These are phyloP conservation scores for Drosophila bifasciata DNA, from an alignment of 1,140 invertebrate genomes.

Conservation along the genomic window DNA sequence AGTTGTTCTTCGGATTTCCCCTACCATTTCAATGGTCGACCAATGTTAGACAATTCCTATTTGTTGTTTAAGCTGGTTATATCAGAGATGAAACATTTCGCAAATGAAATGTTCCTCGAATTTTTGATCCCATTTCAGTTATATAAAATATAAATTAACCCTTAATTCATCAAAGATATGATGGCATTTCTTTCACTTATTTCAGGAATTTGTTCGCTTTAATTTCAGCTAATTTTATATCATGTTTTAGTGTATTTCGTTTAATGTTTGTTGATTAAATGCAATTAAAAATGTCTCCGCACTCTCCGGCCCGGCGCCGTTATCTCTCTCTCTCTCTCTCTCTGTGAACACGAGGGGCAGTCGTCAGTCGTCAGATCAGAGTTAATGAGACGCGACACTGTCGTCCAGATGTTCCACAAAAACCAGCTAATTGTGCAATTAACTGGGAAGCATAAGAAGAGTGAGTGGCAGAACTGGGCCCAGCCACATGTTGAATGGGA, in stretches of 20 bases:
- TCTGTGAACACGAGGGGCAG: slow-evolving; percentile 17
- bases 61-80: no score
- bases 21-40: no score
- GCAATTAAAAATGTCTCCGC: slow-evolving; percentile 66
- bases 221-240: slow-evolving; percentile 40
- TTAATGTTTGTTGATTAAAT: slow-evolving; percentile 79
- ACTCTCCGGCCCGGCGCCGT: slow-evolving; percentile 8
- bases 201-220: slow-evolving; percentile 26
- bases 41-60: no score
- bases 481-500: slow-evolving; percentile 72
- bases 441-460: slow-evolving; percentile 34
- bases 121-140: no score
- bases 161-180: not conserved
- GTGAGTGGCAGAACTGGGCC: slow-evolving; percentile 23
- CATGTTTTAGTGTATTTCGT: slow-evolving; percentile 64
- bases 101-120: no score
- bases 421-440: slow-evolving; percentile 79
- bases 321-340: slow-evolving; percentile 28
- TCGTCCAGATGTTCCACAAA: slow-evolving; percentile 68
- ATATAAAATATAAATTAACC: not conserved
- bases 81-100: not conserved
- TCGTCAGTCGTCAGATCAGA: slow-evolving; percentile 21
- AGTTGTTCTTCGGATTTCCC: no score
- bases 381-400: slow-evolving; percentile 75
- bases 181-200: not conserved